Evolutionary conservation across 1,140 invertebrate species (phyloP).

Genomic region (Aphis gossypii): DNA sequence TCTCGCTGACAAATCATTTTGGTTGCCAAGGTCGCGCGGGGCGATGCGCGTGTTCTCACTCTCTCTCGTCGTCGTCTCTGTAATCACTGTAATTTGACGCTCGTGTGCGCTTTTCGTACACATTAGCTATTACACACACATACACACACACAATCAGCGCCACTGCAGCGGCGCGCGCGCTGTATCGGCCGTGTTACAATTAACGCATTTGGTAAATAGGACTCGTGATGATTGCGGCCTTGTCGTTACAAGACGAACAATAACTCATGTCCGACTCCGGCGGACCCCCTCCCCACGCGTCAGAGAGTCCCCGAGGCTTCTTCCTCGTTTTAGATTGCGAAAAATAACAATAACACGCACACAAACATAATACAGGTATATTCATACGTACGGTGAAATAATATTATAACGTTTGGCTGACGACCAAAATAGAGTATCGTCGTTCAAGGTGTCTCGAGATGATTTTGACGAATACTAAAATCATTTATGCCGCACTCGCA

Average conservation of each 20-base stretch:
- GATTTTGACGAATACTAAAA: slow-evolving; percentile 31
- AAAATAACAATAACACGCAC: neutral
- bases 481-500: neutral
- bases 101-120: slow-evolving; percentile 3
- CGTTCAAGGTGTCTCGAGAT: slow-evolving; percentile 29
- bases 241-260: slow-evolving; percentile 23
- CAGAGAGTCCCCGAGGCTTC: slow-evolving; percentile 37
- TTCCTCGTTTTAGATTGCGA: slow-evolving; percentile 33
- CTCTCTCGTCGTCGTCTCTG: neutral
- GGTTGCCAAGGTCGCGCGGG: slow-evolving; percentile 35
- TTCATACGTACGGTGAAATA: neutral
- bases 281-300: neutral
- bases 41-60: neutral
- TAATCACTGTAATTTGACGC: slow-evolving; percentile 53
- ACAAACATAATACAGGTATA: neutral
- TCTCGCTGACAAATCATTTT: slow-evolving; percentile 41
- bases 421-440: slow-evolving; percentile 40
- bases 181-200: slow-evolving; percentile 38
- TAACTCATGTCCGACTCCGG: slow-evolving; percentile 3
- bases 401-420: slow-evolving; percentile 27
- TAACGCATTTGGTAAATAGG: slow-evolving; percentile 46
- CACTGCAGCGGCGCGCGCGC: neutral
- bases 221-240: slow-evolving; percentile 54
- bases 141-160: neutral
- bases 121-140: neutral